A percentile compares a stretch with the other conserved stretches of the same genome.
These are phyloP conservation scores for Halichondria panicea DNA, from an alignment of 37 sponge, comb jelly and placozoan species.

Conservation along the genomic window DNA sequence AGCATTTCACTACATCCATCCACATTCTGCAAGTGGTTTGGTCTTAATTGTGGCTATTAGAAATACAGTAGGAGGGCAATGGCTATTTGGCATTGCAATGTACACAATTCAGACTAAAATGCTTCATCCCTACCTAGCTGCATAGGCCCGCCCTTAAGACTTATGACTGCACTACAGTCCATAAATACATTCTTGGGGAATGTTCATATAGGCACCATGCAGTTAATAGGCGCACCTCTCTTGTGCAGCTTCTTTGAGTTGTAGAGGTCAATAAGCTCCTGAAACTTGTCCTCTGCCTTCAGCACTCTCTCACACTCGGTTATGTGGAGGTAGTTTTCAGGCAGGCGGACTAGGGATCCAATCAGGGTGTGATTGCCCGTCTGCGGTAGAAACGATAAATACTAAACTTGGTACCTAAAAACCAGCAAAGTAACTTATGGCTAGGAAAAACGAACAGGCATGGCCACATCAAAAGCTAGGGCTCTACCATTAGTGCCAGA, in stretches of 20 bases:
- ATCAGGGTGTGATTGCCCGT: constrained; percentile 73
- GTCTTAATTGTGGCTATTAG: no score
- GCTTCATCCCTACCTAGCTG: no score
- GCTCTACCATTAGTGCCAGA: no score
- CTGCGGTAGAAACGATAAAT: background rate
- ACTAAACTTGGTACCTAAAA: no score
- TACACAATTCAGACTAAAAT: no score
- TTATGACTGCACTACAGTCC: background rate
- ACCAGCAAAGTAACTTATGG: background rate
- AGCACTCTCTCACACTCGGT: constrained; percentile 76
- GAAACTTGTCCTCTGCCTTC: constrained; percentile 39
- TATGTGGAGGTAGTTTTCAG: constrained; percentile 73
- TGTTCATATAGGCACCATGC: background rate
- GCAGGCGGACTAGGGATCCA: constrained; percentile 77
- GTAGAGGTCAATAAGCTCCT: constrained; percentile 85
- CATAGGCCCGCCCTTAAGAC: no score
- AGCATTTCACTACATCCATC: no score
- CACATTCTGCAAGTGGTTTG: no score
- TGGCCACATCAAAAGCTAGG: no score
- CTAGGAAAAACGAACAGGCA: background rate
- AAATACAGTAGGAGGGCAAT: no score
- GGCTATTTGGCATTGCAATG: no score
- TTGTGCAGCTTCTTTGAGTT: constrained; percentile 62
- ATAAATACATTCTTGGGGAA: background rate
- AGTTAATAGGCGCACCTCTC: constrained; percentile 43